Conservation (phyloP, 1,140 invertebrate species). For the Drosophila triauraria region DNA sequence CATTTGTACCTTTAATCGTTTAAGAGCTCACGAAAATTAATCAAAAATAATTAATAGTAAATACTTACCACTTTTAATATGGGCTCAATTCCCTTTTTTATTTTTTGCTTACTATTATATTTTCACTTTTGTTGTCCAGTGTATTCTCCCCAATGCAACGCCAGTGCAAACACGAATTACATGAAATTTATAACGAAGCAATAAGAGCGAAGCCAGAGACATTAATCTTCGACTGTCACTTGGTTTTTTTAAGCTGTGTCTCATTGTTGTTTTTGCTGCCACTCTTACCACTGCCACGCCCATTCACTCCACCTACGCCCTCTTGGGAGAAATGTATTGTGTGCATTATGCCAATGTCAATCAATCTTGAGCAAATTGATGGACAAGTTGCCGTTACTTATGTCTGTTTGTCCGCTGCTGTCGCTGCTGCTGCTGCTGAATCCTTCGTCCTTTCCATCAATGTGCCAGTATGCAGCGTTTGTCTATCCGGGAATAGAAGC, state of each 20-base stretch:
- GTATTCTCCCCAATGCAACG: slow-evolving; percentile 44
- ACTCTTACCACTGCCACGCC: slow-evolving; percentile 39
- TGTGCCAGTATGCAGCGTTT: slow-evolving; percentile 23
- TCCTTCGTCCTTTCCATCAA: slow-evolving; percentile 29
- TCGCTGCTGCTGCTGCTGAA: slow-evolving; percentile 3
- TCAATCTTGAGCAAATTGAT: slow-evolving; percentile 84
- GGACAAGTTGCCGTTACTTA: slow-evolving; percentile 80
- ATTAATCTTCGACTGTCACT: slow-evolving; percentile 80
- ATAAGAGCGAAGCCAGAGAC: slow-evolving; percentile 60
- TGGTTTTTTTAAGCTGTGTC: slow-evolving; percentile 29
- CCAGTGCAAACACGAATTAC: slow-evolving; percentile 48
- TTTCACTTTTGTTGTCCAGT: slow-evolving; percentile 10
- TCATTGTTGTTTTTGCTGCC: slow-evolving; percentile 26
- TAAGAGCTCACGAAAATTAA: too few relatives aligned
- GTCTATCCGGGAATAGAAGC: slow-evolving; percentile 30
- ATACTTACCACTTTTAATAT: too few relatives aligned
- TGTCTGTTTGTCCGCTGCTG: slow-evolving; percentile 38
- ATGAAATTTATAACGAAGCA: slow-evolving; percentile 69
- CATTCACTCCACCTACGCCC: slow-evolving; percentile 17
- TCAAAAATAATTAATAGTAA: too few relatives aligned
- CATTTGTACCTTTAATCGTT: too few relatives aligned
- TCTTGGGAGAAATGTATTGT: slow-evolving; percentile 65
- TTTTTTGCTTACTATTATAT: not conserved
- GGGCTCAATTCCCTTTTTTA: too few relatives aligned
- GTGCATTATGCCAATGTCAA: slow-evolving; percentile 82